Conservation (phyloP, 1,140 invertebrate species). For the Pogonomyrmex barbatus region DNA sequence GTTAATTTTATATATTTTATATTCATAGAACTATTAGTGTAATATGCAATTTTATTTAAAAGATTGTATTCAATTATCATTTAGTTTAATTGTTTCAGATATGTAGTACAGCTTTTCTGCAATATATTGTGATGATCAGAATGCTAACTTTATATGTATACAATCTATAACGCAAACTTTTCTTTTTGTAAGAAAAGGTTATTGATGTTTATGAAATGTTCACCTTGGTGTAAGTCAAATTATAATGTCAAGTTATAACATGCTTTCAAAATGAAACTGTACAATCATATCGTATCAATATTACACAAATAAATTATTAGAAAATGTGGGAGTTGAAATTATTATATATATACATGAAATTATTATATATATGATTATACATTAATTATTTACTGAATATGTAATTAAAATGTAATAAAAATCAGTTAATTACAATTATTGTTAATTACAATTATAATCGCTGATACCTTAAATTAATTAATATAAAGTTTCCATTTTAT, state of each 20-base stretch:
- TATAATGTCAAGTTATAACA: not conserved
- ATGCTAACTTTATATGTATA: conserved; percentile 1
- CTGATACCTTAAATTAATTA: not conserved
- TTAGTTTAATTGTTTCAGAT: not conserved
- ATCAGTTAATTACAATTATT: not conserved
- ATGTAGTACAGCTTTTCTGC: not conserved
- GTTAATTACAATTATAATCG: not conserved
- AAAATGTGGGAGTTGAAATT: not conserved
- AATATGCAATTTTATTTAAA: not conserved
- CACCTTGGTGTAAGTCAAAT: conserved; percentile 7
- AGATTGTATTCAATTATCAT: not conserved
- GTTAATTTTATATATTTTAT: not conserved
- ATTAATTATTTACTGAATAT: not conserved
- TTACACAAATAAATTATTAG: not conserved
- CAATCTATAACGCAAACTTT: conserved; percentile 13
- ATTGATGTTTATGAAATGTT: conserved; percentile 56
- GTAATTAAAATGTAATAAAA: not conserved
- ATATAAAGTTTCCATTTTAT: not conserved
- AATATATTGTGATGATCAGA: not conserved
- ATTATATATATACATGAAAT: too few species aligned
- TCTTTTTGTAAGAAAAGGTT: not conserved
- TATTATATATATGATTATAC: not conserved
- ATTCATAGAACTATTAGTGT: not conserved
- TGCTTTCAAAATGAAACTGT: not conserved
- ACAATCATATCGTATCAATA: not conserved